Evolutionary conservation across 2,113 vertebrate genomes (phyloP).

Genomic region (Otis tarda): DNA sequence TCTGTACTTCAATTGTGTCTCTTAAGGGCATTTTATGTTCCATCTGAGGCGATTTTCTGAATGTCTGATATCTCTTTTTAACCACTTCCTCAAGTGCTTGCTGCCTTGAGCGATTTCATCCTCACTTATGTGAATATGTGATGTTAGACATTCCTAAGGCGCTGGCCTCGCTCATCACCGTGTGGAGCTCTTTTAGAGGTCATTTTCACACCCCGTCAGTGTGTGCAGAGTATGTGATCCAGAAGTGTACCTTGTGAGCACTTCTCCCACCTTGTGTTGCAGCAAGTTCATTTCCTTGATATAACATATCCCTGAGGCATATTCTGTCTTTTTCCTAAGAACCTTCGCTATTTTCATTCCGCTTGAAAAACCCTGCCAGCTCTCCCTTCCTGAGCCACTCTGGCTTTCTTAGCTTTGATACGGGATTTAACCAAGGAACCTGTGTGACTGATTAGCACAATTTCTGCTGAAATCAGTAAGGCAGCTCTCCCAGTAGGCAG

Average conservation of each 20-base stretch:
- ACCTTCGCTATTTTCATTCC: neutral
- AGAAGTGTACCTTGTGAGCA: neutral
- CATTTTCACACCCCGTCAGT: neutral
- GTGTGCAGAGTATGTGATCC: neutral
- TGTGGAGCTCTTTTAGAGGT: neutral
- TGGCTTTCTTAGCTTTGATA: neutral
- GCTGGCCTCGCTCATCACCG: neutral
- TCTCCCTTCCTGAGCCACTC: neutral
- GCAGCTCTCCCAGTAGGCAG: neutral
- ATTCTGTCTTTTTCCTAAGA: neutral
- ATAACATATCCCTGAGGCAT: neutral
- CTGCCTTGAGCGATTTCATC: neutral
- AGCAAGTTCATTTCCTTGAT: conserved; percentile 5
- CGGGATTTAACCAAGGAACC: neutral
- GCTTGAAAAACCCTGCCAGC: neutral
- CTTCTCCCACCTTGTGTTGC: neutral
- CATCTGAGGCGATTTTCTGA: conserved; percentile 16
- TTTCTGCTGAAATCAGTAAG: neutral
- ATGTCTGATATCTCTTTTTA: neutral
- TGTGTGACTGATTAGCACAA: neutral
- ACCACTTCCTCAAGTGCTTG: neutral
- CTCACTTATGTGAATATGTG: neutral
- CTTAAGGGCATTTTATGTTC: conserved; percentile 30
- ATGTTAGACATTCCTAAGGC: neutral
- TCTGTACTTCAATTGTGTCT: neutral